A percentile compares a stretch with the other conserved stretches of the same genome.
Conservation (phyloP, 2,113 vertebrate genomes). For the Picathartes gymnocephalus region DNA sequence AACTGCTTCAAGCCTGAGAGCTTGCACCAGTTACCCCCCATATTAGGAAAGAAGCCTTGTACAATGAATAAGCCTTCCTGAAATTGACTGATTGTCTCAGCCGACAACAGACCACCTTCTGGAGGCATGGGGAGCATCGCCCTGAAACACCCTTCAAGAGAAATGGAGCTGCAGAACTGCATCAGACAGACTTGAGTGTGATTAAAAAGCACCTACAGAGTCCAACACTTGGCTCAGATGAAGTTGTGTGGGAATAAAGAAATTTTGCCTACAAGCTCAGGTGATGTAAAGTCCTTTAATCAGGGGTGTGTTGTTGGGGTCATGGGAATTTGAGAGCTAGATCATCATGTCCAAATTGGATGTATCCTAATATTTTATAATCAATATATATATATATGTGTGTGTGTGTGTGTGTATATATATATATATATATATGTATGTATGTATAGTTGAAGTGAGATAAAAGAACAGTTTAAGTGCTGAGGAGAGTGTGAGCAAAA, state of each 20-base stretch:
- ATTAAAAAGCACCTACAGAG: neutral
- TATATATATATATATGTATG: no score
- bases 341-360: neutral
- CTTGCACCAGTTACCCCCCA: no score
- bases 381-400: neutral
- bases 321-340: neutral
- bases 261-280: neutral
- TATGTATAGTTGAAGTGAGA: neutral
- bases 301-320: fast-evolving
- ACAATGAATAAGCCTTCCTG: no score
- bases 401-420: no score
- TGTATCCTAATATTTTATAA: neutral
- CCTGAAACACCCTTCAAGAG: neutral
- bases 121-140: neutral
- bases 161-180: neutral
- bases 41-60: no score
- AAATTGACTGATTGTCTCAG: no score
- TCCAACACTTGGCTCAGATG: neutral
- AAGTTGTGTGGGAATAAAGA: fast-evolving
- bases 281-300: neutral
- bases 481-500: neutral
- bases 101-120: no score
- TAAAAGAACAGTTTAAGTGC: neutral
- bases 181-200: neutral
- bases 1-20: no score